Evolutionary conservation across 92 coral and sea anemone genomes (phyloP).

Genomic region (Actinernus sp.): DNA sequence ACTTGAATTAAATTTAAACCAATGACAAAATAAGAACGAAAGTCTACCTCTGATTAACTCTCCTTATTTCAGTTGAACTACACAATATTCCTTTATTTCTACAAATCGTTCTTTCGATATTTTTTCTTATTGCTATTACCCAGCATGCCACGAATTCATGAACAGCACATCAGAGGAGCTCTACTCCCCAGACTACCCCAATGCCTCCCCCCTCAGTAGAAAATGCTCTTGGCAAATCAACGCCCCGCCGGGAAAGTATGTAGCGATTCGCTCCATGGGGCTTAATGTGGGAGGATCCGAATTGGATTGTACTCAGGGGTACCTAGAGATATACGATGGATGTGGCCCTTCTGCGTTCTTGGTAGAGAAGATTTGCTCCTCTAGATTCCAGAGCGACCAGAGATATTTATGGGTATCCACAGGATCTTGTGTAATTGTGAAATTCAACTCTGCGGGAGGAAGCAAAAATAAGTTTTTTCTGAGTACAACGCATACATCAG

Average conservation of each 20-base stretch:
- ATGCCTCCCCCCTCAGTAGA: slow-evolving; percentile 10
- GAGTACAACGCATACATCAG: slow-evolving; percentile 30
- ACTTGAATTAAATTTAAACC: no score
- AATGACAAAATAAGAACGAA: no score
- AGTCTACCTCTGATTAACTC: no score
- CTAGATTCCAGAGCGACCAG: slow-evolving; percentile 7
- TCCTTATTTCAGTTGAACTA: no score
- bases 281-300: slow-evolving; percentile 64
- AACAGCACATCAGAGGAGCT: slow-evolving; percentile 21
- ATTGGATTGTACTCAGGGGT: slow-evolving; percentile 59
- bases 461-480: slow-evolving; percentile 42
- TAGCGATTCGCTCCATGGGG: slow-evolving; percentile 29
- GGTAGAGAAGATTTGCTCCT: slow-evolving; percentile 74
- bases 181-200: slow-evolving; percentile 65
- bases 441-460: slow-evolving; percentile 51
- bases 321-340: slow-evolving; percentile 77
- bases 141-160: slow-evolving; percentile 17
- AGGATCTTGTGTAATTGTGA: slow-evolving; percentile 58
- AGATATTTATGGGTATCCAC: slow-evolving; percentile 81
- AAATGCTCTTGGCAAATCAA: slow-evolving; percentile 65
- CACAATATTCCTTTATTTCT: no score
- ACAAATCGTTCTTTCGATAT: no score
- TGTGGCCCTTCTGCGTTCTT: slow-evolving; percentile 52
- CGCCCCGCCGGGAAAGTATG: slow-evolving; percentile 26
- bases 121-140: no score